Conservation (phyloP, 2,113 vertebrate genomes). For the Mohoua ochrocephala region DNA sequence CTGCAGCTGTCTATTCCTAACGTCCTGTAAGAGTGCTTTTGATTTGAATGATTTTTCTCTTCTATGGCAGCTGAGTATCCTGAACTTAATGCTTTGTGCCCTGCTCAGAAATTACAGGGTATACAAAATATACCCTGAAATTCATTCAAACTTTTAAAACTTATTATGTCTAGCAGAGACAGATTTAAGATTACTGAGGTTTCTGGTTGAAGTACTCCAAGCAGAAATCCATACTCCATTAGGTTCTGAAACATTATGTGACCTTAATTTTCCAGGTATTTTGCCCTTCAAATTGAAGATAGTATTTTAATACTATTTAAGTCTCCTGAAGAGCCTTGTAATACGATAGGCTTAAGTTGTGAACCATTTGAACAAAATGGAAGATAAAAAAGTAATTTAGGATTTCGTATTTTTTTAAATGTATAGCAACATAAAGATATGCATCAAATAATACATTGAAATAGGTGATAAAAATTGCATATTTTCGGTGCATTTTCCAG, state of each 20-base stretch:
- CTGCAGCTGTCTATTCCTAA: conserved; percentile 20
- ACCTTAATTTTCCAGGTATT: conserved; percentile 78
- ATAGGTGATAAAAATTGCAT: neutral
- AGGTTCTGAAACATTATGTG: conserved; percentile 63
- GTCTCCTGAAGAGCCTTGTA: conserved; percentile 51
- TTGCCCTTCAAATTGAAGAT: conserved; percentile 71
- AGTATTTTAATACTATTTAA: conserved; percentile 71
- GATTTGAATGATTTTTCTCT: conserved; percentile 25
- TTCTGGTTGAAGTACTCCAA: conserved; percentile 69
- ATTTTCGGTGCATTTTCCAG: neutral
- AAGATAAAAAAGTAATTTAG: conserved; percentile 57
- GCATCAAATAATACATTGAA: neutral
- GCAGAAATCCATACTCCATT: conserved; percentile 73
- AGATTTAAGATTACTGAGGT: conserved; percentile 67
- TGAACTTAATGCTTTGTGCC: conserved; percentile 16
- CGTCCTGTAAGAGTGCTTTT: neutral
- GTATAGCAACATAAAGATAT: neutral
- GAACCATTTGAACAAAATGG: conserved; percentile 61
- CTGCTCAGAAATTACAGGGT: conserved; percentile 47
- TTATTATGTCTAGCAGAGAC: conserved; percentile 57
- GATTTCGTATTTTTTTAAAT: neutral
- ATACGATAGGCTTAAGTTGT: conserved; percentile 53
- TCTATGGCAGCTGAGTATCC: neutral
- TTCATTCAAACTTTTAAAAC: conserved; percentile 65
- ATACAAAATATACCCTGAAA: conserved; percentile 53